Conservation (phyloP, 2,888 invertebrate species). For the Globia sparganii region DNA sequence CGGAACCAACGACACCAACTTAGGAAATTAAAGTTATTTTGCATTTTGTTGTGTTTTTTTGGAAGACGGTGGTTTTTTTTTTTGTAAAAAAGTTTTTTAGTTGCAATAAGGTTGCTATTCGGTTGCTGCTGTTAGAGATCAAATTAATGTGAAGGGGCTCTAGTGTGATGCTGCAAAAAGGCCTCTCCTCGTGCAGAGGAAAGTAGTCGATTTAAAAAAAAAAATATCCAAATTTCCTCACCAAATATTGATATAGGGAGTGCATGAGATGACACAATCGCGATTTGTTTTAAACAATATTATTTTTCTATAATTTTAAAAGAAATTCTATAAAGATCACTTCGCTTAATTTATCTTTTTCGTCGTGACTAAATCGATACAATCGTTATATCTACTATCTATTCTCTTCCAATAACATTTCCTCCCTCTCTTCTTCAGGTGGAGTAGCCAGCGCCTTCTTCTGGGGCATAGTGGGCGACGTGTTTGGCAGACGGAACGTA, state of each 20-base stretch:
- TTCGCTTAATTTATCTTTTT: not conserved
- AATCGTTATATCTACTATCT: not conserved
- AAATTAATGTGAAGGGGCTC: too few species aligned
- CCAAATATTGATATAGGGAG: not conserved
- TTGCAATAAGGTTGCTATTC: too few species aligned
- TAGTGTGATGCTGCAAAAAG: not conserved
- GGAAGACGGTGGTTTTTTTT: too few species aligned
- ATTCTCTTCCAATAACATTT: not conserved
- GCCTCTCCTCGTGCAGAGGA: not conserved
- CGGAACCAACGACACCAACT: too few species aligned
- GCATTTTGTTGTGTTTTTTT: too few species aligned
- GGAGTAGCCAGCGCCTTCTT: slow-evolving; percentile 93
- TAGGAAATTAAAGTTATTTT: too few species aligned
- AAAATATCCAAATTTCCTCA: not conserved
- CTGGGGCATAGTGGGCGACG: slow-evolving; percentile 94
- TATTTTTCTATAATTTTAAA: not conserved
- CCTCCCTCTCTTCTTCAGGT: slow-evolving; percentile 78
- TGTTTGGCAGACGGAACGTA: slow-evolving; percentile 91
- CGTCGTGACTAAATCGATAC: not conserved
- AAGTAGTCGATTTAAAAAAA: too few species aligned
- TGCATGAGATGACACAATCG: not conserved
- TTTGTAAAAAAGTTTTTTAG: too few species aligned
- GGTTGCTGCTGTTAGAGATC: too few species aligned
- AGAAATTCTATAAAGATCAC: not conserved
- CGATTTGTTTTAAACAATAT: not conserved